Evolutionary conservation across 2,797 vertebrate genomes (phyloP).

Genomic region (Luscinia megarhynchos): DNA sequence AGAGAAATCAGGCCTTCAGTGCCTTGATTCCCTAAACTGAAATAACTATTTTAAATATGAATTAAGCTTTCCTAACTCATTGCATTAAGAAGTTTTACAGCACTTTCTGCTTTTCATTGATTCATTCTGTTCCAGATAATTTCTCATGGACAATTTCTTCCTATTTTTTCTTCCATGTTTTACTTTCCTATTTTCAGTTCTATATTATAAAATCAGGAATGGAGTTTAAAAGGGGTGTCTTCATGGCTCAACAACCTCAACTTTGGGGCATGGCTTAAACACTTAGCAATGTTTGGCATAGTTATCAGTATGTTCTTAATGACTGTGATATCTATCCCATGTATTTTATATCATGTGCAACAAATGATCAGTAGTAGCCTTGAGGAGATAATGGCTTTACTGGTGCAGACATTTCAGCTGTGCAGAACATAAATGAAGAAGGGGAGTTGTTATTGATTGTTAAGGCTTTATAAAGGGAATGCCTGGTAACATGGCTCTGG

Average conservation of each 20-base stretch:
- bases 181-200: neutral
- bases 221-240: neutral
- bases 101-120: neutral
- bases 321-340: no score
- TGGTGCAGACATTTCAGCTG: fast-evolving
- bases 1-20: neutral
- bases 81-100: neutral
- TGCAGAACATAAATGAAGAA: neutral
- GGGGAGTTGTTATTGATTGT: neutral
- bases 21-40: neutral
- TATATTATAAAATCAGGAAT: neutral
- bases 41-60: neutral
- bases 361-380: neutral
- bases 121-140: neutral
- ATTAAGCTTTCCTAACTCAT: neutral
- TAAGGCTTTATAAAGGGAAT: neutral
- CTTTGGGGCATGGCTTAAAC: neutral
- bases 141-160: neutral
- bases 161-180: neutral
- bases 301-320: neutral
- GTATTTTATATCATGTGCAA: neutral
- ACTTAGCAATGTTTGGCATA: no score
- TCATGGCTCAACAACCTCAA: neutral
- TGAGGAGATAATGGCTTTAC: no score
- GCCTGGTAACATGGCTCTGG: neutral